Base-by-base conservation (phyloP, 2,113 vertebrate species). In the Amia ocellicauda region DNA sequence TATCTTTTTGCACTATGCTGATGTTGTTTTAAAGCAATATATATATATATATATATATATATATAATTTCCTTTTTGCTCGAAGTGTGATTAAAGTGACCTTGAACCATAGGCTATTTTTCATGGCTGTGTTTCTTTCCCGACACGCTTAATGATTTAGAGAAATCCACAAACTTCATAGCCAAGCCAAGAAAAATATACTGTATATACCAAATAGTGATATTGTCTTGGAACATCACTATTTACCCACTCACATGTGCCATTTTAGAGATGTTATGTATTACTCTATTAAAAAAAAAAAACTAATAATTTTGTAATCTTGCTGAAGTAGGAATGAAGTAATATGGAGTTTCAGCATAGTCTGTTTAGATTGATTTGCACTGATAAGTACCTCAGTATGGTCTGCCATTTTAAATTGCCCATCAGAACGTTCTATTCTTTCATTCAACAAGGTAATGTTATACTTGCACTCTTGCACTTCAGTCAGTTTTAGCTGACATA, bases 81-180 rank as follows among this genome's bases (percentile, higher is more conserved):
- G 62, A 68, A 23, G 20, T 17, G 58, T 70, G 68, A 80, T 76
- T 80, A 76, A 68, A 67, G 17, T 31, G 1, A 31, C 59, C 47
- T 70, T 62, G 72, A 65, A 63, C 60, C 0, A 54, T 7, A 41
- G 63, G 20, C 53, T 81, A 45, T 83, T 85, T 77, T 70, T 76
- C 55, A 74, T 81, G 77, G 80, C 80, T 50, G 59, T 51, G 41
- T 0, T 58, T 69, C 22, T 60, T 78, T 83, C 76, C 77, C 71
- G 74, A 74, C 75, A 60, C 47, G 51, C 72, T 60, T 3, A 13
- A 66, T 75, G 74, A 84, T 71, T 36, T 70, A 78, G 73, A 61
- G 1, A 78, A 78, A 76, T 64, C 31, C 50, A 17, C 69, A 81
- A 75, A 81, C 74, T 76, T 41, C 45, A 31, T 3, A 56, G 68